Base-by-base conservation (phyloP, 2,113 vertebrate genomes). In the Amia ocellicauda region DNA sequence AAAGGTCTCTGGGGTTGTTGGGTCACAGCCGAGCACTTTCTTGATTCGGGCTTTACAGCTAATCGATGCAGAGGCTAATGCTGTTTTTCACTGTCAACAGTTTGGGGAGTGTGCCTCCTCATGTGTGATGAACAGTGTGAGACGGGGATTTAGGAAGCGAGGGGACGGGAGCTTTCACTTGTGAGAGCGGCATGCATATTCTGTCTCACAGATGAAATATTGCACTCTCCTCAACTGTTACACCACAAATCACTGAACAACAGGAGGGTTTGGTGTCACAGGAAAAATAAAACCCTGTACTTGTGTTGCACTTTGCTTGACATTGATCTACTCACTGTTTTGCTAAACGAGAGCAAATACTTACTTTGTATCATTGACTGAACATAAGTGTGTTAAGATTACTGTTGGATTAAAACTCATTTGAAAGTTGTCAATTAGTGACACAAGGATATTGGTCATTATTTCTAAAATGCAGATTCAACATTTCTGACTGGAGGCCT, bases 201-300 rank as follows among this genome's bases (percentile, higher is more conserved):
- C 64, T 60, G 67, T 75, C 69, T 68, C 47, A 47, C 63, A 40
- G 69, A 76, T 74, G 73, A 73, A 77, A 69, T 62, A 40, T 58
- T 1, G 41, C 27, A 70, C 62, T 36, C 24, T 26, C 23, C 17
- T 22, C 13, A 9, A 28, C 14, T 28, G 51, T 24, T 40, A 62
- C n/a, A 62, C 69, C 72, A 68, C 62, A 62, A 71, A 59, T 68
- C 55, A 60, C 24, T 47, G 52, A 54, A 27, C 28, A 36, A 36
- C 31, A 36, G 31, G 45, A 68, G 62, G 54, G 28, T 20, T 8
- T 19, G 20, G 20, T 7, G 2, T 29, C 26, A 29, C 23, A 10
- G 26, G 28, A 16, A n/a, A 51, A 36, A 45, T 53, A 57, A 57
- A 17, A 23, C 45, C 11, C 5, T 36, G 31, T 2, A 36, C 5